phyloP scores from a whole-genome alignment of 2,888 invertebrate genomes.

The Dermolepida albohirtum region DNA sequence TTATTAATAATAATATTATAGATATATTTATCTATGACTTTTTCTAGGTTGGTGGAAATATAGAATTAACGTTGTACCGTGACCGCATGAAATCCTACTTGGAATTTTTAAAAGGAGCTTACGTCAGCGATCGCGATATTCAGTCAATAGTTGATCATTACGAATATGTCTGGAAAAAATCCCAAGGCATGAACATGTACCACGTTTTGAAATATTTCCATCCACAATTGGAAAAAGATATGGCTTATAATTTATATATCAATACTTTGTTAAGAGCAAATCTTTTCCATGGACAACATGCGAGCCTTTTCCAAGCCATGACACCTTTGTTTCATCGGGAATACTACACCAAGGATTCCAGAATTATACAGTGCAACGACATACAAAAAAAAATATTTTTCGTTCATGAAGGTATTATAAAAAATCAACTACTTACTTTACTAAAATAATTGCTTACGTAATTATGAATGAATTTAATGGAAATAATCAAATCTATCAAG shows the following conservation, averaged over 20 bases:
- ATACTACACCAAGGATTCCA: constrained; percentile 49
- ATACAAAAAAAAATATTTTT: constrained; percentile 49
- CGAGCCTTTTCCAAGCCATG: constrained; percentile 44
- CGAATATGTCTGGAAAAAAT: constrained; percentile 50
- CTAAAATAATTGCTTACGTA: no score
- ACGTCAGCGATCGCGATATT: constrained; percentile 46
- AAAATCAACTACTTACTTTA: background rate
- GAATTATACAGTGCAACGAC: constrained; percentile 52
- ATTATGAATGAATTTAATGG: no score
- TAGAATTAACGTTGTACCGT: constrained; percentile 47
- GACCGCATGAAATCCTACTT: constrained; percentile 48
- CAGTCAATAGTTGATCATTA: constrained; percentile 49
- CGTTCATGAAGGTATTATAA: constrained; percentile 47
- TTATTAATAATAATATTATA: no score
- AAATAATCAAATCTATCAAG: no score
- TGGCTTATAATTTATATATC: constrained; percentile 35
- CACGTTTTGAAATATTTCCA: constrained; percentile 42
- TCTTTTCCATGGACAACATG: constrained; percentile 33
- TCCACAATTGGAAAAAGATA: constrained; percentile 42
- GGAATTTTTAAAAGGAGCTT: constrained; percentile 48
- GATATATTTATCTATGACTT: background rate
- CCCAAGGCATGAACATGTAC: constrained; percentile 45
- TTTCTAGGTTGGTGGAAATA: constrained; percentile 49
- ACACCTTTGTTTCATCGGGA: constrained; percentile 43
- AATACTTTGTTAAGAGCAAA: constrained; percentile 39